Percentiles rank a stretch among this genome's conserved stretches.
These are phyloP conservation scores for Psittacula echo DNA, from an alignment of 2,797 vertebrate genomes.

Conservation along the genomic window DNA sequence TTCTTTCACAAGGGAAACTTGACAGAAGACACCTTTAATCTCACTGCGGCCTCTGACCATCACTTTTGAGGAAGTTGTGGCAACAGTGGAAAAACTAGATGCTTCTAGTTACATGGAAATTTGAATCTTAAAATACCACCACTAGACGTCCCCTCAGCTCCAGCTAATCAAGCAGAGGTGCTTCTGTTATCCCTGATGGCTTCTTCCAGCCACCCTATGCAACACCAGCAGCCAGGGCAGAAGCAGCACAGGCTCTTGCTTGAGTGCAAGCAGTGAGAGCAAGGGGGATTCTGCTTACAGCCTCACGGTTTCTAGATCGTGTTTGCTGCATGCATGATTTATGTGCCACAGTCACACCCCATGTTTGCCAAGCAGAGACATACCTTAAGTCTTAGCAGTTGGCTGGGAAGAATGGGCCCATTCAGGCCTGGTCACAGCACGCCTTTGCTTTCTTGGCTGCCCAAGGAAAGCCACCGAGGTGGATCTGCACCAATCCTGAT, in stretches of 20 bases:
- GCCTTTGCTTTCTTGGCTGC: neutral
- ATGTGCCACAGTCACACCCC: neutral
- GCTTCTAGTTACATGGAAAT: neutral
- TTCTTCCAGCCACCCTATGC: neutral
- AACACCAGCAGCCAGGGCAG: neutral
- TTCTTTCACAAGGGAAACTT: neutral
- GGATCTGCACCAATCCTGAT: neutral
- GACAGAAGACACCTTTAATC: neutral
- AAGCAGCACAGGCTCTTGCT: too few species aligned
- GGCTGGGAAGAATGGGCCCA: neutral
- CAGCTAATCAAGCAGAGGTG: neutral
- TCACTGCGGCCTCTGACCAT: neutral
- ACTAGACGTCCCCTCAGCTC: neutral
- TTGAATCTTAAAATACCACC: neutral
- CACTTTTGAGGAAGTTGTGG: neutral
- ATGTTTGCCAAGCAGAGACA: neutral
- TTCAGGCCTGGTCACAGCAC: neutral
- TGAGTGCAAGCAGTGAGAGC: neutral
- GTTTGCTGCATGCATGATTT: neutral
- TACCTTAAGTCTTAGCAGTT: neutral
- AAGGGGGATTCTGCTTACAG: neutral
- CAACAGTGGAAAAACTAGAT: neutral
- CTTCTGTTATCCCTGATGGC: neutral
- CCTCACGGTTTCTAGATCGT: neutral
- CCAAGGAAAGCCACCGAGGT: neutral